These are phyloP conservation scores for Rhinichthys klamathensis DNA, from an alignment of 2,113 vertebrate genomes.

Conservation along the genomic window DNA sequence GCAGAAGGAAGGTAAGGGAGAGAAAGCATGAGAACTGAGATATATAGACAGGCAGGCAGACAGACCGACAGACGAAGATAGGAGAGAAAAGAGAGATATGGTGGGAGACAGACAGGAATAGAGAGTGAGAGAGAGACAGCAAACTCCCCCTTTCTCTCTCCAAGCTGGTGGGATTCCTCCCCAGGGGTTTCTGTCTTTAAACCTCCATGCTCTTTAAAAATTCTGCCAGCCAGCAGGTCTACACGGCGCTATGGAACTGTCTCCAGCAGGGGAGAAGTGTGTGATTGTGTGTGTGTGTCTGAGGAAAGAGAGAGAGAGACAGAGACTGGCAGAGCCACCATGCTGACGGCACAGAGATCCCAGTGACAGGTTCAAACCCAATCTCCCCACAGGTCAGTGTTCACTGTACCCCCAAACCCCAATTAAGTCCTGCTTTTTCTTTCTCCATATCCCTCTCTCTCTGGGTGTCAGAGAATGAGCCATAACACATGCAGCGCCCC, in stretches of 20 bases:
- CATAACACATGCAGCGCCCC: constrained; percentile 63
- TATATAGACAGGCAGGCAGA: constrained; percentile 44
- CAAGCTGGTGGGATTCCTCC: constrained; percentile 85
- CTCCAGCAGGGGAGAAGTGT: constrained; percentile 73
- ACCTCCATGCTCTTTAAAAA: constrained; percentile 94
- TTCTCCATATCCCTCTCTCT: constrained; percentile 68
- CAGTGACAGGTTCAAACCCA: constrained; percentile 80
- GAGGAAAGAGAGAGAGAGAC: constrained; percentile 12
- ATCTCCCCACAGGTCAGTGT: constrained; percentile 85
- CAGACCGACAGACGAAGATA: constrained; percentile 55
- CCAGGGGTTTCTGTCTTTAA: constrained; percentile 90
- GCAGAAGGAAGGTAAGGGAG: constrained; percentile 6
- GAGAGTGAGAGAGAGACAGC: constrained; percentile 55
- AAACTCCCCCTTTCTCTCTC: constrained; percentile 85
- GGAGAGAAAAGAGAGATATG: constrained; percentile 56
- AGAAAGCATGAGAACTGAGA: constrained; percentile 34
- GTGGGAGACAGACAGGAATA: constrained; percentile 45
- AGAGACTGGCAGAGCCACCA: constrained; percentile 77
- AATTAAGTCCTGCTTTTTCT: constrained; percentile 75
- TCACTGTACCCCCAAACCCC: constrained; percentile 70
- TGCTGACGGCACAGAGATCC: constrained; percentile 79
- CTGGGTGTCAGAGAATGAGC: constrained; percentile 44
- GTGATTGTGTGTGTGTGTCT: constrained; percentile 72
- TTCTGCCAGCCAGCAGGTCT: constrained; percentile 96
- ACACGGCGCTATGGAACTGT: constrained; percentile 83